Percentiles rank a stretch among this genome's conserved stretches.
Conservation (phyloP, 2,797 vertebrate species). For the Phrynocephalus guinanensis region DNA sequence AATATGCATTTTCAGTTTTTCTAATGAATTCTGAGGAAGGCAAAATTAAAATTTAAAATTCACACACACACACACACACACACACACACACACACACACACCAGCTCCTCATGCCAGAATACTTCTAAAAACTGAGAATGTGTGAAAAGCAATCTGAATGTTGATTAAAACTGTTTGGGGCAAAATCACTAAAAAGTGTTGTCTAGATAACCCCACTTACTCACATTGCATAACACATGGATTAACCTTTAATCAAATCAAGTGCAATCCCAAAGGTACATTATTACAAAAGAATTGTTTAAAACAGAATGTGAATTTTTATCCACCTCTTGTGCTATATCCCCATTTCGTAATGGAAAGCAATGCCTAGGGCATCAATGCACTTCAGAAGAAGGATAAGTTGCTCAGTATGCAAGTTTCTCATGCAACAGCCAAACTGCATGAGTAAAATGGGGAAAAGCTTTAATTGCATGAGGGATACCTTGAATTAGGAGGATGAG, state of each 20-base stretch:
- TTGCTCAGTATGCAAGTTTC: not conserved
- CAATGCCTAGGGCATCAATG: too few species aligned
- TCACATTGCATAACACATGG: not conserved
- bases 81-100: not conserved
- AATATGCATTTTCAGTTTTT: slow-evolving; percentile 38
- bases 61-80: too few species aligned
- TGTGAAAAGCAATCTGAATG: not conserved
- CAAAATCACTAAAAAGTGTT: slow-evolving; percentile 31
- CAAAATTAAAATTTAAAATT: too few species aligned
- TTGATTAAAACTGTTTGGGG: slow-evolving; percentile 42
- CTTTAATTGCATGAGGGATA: not conserved
- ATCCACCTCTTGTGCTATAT: not conserved
- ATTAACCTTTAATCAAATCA: not conserved
- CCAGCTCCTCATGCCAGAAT: slow-evolving; percentile 46
- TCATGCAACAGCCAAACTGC: not conserved
- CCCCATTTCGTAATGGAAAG: not conserved
- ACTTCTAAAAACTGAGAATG: slow-evolving; percentile 46
- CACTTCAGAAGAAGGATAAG: not conserved
- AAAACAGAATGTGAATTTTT: not conserved
- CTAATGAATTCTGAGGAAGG: slow-evolving; percentile 43
- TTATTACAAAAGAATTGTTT: not conserved
- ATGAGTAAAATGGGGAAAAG: too few species aligned
- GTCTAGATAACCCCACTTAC: not conserved
- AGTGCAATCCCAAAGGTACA: slow-evolving; percentile 10
- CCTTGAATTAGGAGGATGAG: not conserved